phyloP scores from a whole-genome alignment of 2,888 invertebrate species.

The Pterostichus niger region DNA sequence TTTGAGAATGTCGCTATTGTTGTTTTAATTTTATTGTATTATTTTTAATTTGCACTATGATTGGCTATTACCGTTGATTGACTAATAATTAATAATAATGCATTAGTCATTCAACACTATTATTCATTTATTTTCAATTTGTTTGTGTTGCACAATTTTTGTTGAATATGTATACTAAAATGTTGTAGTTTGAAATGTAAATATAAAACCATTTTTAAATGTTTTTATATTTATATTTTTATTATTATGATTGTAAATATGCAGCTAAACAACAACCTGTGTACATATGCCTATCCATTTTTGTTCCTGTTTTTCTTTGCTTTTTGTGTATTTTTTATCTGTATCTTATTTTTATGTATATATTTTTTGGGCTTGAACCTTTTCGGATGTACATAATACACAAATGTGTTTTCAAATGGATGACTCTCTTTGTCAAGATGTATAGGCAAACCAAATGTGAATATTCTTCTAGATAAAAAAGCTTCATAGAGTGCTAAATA shows the following conservation, averaged over 20 bases:
- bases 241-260: constrained; percentile 57
- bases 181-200: background rate
- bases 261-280: constrained; percentile 33
- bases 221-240: constrained; percentile 16
- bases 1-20: no score
- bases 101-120: no score
- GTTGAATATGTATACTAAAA: constrained; percentile 5
- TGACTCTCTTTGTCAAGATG: background rate
- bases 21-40: no score
- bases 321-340: constrained; percentile 44
- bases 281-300: constrained; percentile 52
- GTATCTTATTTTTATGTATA: constrained; percentile 17
- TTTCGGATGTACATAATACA: background rate
- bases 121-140: constrained; percentile 5
- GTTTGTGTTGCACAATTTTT: background rate
- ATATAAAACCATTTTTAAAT: background rate
- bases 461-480: no score
- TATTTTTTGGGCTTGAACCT: constrained; percentile 10
- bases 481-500: constrained; percentile 1
- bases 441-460: constrained; percentile 21
- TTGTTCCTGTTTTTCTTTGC: constrained; percentile 27
- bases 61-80: background rate
- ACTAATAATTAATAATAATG: no score
- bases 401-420: background rate
- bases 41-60: background rate